Conservation (phyloP, 2,888 invertebrate species). For the Pterostichus madidus region DNA sequence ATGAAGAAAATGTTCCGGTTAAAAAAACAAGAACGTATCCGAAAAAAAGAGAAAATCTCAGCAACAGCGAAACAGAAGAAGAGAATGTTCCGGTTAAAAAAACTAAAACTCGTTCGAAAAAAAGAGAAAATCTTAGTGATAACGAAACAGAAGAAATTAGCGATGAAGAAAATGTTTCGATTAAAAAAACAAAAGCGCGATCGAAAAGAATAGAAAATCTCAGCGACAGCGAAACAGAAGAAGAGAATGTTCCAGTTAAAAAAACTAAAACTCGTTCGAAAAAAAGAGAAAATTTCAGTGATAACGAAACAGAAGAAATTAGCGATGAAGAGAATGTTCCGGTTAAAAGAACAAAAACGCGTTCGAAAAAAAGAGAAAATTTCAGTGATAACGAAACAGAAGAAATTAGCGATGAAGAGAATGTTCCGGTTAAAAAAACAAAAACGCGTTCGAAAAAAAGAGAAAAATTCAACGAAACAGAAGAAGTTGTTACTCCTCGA, state of each 20-base stretch:
- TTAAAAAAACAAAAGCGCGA: not conserved
- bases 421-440: constrained; percentile 26
- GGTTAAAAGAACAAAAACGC: constrained; percentile 7
- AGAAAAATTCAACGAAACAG: not conserved
- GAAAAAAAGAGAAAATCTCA: too few relatives aligned
- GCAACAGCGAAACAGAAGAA: not conserved
- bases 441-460: not conserved
- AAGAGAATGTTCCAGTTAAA: constrained; percentile 56
- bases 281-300: too few relatives aligned
- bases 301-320: not conserved
- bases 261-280: not conserved
- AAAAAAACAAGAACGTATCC: not conserved
- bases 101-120: not conserved
- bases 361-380: too few relatives aligned
- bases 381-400: not conserved
- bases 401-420: constrained; percentile 49
- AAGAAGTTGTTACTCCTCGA: not conserved
- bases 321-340: constrained; percentile 55
- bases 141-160: not conserved
- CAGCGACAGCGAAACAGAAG: not conserved
- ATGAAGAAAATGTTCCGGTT: constrained; percentile 57
- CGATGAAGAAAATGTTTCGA: constrained; percentile 55
- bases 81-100: constrained; percentile 39
- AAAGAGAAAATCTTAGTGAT: too few relatives aligned
- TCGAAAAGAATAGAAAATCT: too few relatives aligned